Evolutionary conservation across 2,113 vertebrate genomes (phyloP).

Genomic region (Oncorhynchus nerka): DNA sequence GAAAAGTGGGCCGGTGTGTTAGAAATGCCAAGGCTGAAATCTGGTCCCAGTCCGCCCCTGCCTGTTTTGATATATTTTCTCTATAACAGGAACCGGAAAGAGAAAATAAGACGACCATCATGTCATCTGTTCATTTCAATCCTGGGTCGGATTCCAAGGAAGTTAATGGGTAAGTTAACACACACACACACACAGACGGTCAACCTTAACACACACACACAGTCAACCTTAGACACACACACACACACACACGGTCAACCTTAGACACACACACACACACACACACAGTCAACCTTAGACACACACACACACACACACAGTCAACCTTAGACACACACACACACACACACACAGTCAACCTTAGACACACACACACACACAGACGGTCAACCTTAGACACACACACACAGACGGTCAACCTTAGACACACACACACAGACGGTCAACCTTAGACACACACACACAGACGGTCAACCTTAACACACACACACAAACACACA

Average conservation of each 20-base stretch:
- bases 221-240: too few species aligned
- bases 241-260: too few species aligned
- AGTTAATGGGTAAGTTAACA: conserved; percentile 73
- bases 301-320: not conserved
- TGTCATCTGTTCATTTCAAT: conserved; percentile 78
- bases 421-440: too few species aligned
- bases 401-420: not conserved
- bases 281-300: not conserved
- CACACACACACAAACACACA: conserved; percentile 1
- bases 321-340: not conserved
- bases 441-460: too few species aligned
- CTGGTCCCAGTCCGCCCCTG: not conserved
- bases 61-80: not conserved
- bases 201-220: conserved; percentile 11
- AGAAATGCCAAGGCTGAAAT: not conserved
- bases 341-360: not conserved
- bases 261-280: not conserved
- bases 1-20: too few species aligned
- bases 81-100: not conserved
- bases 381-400: too few species aligned
- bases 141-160: conserved; percentile 69
- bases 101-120: conserved; percentile 35
- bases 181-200: not conserved
- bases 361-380: too few species aligned
- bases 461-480: too few species aligned